Percentiles rank a stretch among this genome's conserved stretches.
Conservation (phyloP, 2,888 invertebrate species). For the Apotomis turbidana region DNA sequence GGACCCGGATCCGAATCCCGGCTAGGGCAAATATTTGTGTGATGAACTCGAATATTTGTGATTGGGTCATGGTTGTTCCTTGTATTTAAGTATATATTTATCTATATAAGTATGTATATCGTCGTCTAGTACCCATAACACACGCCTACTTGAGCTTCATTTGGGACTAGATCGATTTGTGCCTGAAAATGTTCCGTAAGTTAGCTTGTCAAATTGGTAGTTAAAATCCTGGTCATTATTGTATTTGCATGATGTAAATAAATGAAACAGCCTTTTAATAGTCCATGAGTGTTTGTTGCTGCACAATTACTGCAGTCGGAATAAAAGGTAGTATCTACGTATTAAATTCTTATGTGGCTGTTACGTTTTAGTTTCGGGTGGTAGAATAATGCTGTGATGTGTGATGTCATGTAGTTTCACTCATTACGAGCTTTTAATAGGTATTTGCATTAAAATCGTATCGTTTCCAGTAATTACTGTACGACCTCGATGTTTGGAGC, state of each 20-base stretch:
- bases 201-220: constrained; percentile 1
- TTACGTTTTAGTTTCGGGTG: constrained; percentile 1
- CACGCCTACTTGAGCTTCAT: too few relatives aligned
- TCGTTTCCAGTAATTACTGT: constrained; percentile 17
- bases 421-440: constrained; percentile 22
- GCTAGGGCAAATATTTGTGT: too few relatives aligned
- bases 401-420: constrained; percentile 15
- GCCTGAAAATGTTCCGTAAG: neutral
- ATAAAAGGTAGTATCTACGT: neutral
- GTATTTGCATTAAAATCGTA: constrained; percentile 25
- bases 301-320: constrained; percentile 8
- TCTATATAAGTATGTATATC: too few relatives aligned
- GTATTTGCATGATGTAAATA: constrained; percentile 16
- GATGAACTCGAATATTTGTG: too few relatives aligned
- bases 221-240: constrained; percentile 4
- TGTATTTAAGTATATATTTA: too few relatives aligned
- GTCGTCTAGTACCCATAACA: too few relatives aligned
- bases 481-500: neutral
- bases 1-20: too few relatives aligned
- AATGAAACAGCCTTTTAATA: constrained; percentile 25
- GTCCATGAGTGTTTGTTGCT: constrained; percentile 21
- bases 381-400: constrained; percentile 6
- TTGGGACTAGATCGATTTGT: too few relatives aligned
- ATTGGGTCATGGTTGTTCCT: too few relatives aligned
- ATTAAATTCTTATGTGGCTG: neutral